A percentile compares a stretch with the other conserved stretches of the same genome.
Evolutionary conservation across 2,888 invertebrate species (phyloP).

Genomic region (Scaptomyza polygonia): DNA sequence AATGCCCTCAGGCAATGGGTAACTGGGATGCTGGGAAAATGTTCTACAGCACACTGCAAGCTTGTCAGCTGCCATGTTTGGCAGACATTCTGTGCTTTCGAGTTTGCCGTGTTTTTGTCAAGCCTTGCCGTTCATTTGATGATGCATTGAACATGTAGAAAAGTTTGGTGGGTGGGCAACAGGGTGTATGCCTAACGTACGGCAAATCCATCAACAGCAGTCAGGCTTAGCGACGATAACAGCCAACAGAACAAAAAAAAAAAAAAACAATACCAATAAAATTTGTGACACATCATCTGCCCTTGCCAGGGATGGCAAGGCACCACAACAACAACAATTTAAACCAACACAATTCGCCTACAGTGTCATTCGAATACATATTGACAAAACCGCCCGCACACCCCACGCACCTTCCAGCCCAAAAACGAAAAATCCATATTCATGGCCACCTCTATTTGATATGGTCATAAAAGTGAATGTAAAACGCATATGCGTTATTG

Average conservation of each 20-base stretch:
- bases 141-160: constrained; percentile 41
- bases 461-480: constrained; percentile 41
- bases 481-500: constrained; percentile 27
- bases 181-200: constrained; percentile 42
- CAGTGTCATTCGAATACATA: constrained; percentile 59
- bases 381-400: constrained; percentile 38
- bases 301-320: too few relatives aligned
- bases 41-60: not conserved
- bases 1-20: constrained; percentile 30
- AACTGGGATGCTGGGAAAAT: not conserved
- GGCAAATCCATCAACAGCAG: constrained; percentile 71
- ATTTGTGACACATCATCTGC: too few relatives aligned
- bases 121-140: constrained; percentile 38
- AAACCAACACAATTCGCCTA: constrained; percentile 17
- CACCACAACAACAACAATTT: too few relatives aligned
- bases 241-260: too few relatives aligned
- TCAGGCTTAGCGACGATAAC: constrained; percentile 34
- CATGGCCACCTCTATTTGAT: constrained; percentile 34
- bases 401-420: not conserved
- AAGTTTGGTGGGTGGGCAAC: not conserved
- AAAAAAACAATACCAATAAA: constrained; percentile 65
- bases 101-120: constrained; percentile 27
- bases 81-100: constrained; percentile 3
- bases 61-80: constrained; percentile 29
- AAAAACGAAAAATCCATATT: constrained; percentile 60